phyloP scores from a whole-genome alignment of 1,140 invertebrate genomes.

The Fopius arisanus region DNA sequence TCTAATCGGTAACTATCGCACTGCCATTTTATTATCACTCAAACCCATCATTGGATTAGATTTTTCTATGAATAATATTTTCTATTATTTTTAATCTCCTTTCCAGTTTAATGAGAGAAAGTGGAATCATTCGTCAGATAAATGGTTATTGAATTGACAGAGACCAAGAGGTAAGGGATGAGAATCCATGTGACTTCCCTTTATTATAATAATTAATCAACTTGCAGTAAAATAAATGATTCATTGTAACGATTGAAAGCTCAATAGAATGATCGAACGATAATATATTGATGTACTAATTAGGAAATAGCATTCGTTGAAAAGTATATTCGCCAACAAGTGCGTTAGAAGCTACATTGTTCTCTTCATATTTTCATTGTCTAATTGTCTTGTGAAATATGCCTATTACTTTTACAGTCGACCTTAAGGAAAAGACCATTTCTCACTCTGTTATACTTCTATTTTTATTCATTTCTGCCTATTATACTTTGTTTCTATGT shows the following conservation, averaged over 20 bases:
- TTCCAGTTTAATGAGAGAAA: background rate
- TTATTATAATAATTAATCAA: background rate
- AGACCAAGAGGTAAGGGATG: background rate
- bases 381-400: background rate
- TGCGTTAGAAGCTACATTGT: background rate
- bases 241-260: background rate
- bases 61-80: background rate
- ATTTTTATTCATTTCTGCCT: background rate
- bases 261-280: background rate
- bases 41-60: background rate
- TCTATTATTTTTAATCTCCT: background rate
- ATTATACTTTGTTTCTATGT: background rate
- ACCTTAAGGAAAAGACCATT: background rate
- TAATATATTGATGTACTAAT: too few species aligned
- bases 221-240: background rate
- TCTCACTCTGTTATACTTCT: background rate
- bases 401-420: background rate
- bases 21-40: slow-evolving; percentile 12
- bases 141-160: background rate
- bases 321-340: too few species aligned
- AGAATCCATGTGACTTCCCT: background rate
- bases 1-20: slow-evolving; percentile 6
- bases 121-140: background rate
- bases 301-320: too few species aligned
- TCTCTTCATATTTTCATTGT: background rate